Evolutionary conservation across 2,888 invertebrate species (phyloP), one percentile per base, ranked within the genome.

Genomic region (Nomada fabriciana): DNA sequence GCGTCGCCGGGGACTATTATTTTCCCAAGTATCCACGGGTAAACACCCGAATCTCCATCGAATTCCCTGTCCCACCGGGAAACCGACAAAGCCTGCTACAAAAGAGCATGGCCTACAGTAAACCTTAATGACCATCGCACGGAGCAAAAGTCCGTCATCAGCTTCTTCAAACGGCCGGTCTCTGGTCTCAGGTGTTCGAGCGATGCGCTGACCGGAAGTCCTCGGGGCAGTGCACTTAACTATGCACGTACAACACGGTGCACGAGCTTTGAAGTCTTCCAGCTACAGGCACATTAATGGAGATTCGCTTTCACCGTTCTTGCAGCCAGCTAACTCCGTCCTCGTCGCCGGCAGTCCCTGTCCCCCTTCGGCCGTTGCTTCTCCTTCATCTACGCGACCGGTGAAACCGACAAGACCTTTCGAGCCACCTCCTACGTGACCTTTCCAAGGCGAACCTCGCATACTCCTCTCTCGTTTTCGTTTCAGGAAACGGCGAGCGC

Each of bases 251-350:
- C 23, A 18, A 71, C 53, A 59, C 52, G 25, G 20, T n/a, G 57
- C 52, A 59, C 53, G 60, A 63, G 74, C 85, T 74, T 80, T 61
- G 23, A 85, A 70, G 82, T 85, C 69, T 47, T 77, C 78, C 67
- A 20, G 78, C 74, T 60, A 59, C 70, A 79, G 50, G 68, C 76
- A 76, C 87, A 87, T 85, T 85, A 87, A 84, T 82, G 86, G 84
- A 80, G 84, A 87, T 84, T 87, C 87, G 87, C 87, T 87, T 87
- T 87, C 87, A 87, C 87, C 82, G 78, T 70, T 77, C 78, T 25
- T 20, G 42, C 42, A 70, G 50, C 69, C 63, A 71, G 73, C 25
- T 29, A 47, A 5, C 73, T 25, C 65, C 65, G 60, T 47, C 73
- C 70, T 71, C 74, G 36, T 76, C 57, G 47, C 67, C 67, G 57